These are phyloP conservation scores for Girardinus metallicus DNA, from an alignment of 2,797 vertebrate species.

Conservation along the genomic window DNA sequence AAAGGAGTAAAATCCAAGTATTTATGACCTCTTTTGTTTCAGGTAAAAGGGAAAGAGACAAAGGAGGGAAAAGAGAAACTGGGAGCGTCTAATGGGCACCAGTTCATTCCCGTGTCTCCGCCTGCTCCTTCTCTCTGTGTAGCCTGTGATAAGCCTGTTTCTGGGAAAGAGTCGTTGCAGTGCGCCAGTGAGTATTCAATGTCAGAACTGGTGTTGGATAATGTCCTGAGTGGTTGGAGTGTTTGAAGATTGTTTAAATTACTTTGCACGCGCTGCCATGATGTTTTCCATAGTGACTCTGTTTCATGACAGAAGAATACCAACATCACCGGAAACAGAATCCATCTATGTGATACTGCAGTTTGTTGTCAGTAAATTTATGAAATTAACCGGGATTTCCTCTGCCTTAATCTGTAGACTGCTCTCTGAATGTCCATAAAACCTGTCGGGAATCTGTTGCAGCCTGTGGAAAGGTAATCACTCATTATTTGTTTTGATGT, in stretches of 20 bases:
- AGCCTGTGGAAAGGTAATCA: slow-evolving; percentile 86
- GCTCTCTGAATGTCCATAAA: slow-evolving; percentile 86
- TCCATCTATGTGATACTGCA: slow-evolving; percentile 31
- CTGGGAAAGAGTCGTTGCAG: slow-evolving; percentile 90
- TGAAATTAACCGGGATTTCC: slow-evolving; percentile 39
- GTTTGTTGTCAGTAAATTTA: slow-evolving; percentile 32
- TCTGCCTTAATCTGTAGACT: slow-evolving; percentile 82
- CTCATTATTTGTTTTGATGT: slow-evolving; percentile 7
- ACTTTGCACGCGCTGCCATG: slow-evolving; percentile 34
- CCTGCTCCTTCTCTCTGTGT: slow-evolving; percentile 84
- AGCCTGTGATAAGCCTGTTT: slow-evolving; percentile 88
- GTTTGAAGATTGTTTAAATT: slow-evolving; percentile 58
- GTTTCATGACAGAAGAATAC: not conserved
- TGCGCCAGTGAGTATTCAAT: slow-evolving; percentile 87
- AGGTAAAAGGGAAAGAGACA: slow-evolving; percentile 86
- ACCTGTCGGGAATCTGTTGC: slow-evolving; percentile 83
- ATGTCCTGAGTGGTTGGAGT: slow-evolving; percentile 42
- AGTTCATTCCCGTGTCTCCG: slow-evolving; percentile 82
- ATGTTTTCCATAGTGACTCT: slow-evolving; percentile 39
- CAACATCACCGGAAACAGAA: not conserved
- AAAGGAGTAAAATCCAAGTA: slow-evolving; percentile 3
- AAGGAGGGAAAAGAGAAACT: slow-evolving; percentile 85
- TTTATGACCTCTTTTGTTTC: slow-evolving; percentile 38
- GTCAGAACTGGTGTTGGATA: slow-evolving; percentile 53
- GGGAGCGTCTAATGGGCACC: slow-evolving; percentile 80